Evolutionary conservation across 1,140 invertebrate species (phyloP).

Genomic region (Drosophila malerkotliana): DNA sequence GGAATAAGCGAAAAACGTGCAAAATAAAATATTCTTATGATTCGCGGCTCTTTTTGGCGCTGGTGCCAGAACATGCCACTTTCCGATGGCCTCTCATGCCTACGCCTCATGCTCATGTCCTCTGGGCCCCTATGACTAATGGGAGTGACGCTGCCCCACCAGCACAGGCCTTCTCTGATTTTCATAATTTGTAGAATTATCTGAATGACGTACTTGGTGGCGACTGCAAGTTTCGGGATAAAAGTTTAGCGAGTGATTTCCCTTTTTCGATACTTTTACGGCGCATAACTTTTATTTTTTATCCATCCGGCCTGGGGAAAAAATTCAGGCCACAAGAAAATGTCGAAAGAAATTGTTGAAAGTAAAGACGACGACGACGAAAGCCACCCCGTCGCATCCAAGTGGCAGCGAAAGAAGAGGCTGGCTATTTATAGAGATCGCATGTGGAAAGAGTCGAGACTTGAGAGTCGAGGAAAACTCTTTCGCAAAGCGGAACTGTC

Average conservation of each 20-base stretch:
- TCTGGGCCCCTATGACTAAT: conserved; percentile 57
- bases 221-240: background rate
- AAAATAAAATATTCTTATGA: conserved; percentile 52
- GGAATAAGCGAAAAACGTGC: conserved; percentile 59
- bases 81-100: conserved; percentile 45
- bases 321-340: conserved; percentile 58
- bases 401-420: conserved; percentile 9
- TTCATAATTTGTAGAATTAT: background rate
- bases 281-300: conserved; percentile 29
- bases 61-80: conserved; percentile 44
- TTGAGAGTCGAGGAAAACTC: conserved; percentile 44
- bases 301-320: background rate
- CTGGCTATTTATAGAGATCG: conserved; percentile 52
- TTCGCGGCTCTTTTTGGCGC: conserved; percentile 36
- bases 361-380: conserved; percentile 36
- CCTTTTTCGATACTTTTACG: conserved; percentile 11
- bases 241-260: conserved; percentile 1
- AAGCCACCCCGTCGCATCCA: background rate
- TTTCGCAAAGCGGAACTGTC: conserved; percentile 51
- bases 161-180: conserved; percentile 17
- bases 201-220: conserved; percentile 1
- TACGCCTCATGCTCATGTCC: conserved; percentile 21
- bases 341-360: conserved; percentile 50
- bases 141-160: conserved; percentile 15
- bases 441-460: conserved; percentile 27